phyloP scores from a whole-genome alignment of 2,113 vertebrate species.

The Platycercus adscitus region DNA sequence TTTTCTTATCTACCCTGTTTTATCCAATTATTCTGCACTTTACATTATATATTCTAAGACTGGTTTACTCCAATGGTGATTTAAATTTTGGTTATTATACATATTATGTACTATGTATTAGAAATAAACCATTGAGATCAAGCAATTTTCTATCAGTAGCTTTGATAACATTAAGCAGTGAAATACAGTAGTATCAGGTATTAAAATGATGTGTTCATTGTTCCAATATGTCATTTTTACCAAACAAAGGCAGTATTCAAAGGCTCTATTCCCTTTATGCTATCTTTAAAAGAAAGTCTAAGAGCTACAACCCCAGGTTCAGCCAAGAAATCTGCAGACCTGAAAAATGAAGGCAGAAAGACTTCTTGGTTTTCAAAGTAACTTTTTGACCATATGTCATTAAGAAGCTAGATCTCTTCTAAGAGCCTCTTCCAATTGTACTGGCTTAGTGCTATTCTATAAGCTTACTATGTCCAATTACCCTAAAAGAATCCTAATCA shows the following conservation, averaged over 20 bases:
- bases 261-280: background rate
- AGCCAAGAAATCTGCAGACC: background rate
- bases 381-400: constrained; percentile 43
- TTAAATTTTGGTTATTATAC: background rate
- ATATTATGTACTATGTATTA: background rate
- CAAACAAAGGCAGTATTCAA: background rate
- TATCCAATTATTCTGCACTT: background rate
- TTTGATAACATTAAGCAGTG: background rate
- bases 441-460: background rate
- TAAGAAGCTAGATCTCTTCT: constrained; percentile 49
- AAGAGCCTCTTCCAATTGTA: constrained; percentile 52
- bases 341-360: background rate
- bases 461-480: constrained; percentile 47
- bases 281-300: background rate
- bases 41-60: background rate
- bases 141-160: background rate
- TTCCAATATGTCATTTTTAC: background rate
- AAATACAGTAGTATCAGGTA: background rate
- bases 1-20: background rate
- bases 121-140: background rate
- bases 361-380: constrained; percentile 9
- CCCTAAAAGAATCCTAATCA: constrained; percentile 62
- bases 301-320: background rate
- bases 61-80: background rate
- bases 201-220: background rate